Conservation (phyloP, 2,888 invertebrate species). For the Lycocerus yunnanus region DNA sequence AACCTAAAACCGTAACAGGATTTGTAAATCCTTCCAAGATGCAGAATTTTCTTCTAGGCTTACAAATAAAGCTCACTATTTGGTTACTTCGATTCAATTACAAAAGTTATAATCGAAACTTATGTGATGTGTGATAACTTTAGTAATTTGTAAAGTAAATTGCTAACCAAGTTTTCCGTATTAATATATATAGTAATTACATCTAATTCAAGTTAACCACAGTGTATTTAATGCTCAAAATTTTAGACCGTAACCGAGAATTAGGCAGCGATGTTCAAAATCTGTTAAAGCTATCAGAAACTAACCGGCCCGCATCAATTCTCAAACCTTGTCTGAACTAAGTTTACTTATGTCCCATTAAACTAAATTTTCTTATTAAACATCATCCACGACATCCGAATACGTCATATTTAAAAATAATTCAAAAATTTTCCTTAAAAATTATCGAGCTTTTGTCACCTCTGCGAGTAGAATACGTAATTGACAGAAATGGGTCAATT, state of each 20-base stretch:
- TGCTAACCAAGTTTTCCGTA: not conserved
- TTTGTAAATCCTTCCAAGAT: not conserved
- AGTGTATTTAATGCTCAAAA: not conserved
- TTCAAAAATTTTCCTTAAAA: not conserved
- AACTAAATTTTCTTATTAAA: conserved; percentile 16
- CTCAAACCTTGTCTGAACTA: conserved; percentile 9
- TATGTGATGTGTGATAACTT: not conserved
- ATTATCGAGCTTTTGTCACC: not conserved
- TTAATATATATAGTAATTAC: not conserved
- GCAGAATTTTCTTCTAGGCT: not conserved
- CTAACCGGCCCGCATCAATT: conserved; percentile 26
- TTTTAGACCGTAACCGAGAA: not conserved
- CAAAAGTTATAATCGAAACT: not conserved
- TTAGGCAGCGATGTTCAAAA: conserved; percentile 14
- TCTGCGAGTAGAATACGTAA: not conserved
- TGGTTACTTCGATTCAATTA: not conserved
- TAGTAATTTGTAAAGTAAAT: not conserved
- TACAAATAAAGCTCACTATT: not conserved
- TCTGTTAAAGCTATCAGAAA: conserved; percentile 23
- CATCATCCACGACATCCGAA: not conserved
- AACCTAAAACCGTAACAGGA: not conserved
- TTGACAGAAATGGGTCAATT: not conserved
- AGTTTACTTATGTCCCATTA: conserved; percentile 17
- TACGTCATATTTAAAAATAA: not conserved
- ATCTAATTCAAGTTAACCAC: not conserved